These are phyloP conservation scores for Cecropterus lyciades DNA, from an alignment of 1,140 invertebrate genomes.

Conservation along the genomic window DNA sequence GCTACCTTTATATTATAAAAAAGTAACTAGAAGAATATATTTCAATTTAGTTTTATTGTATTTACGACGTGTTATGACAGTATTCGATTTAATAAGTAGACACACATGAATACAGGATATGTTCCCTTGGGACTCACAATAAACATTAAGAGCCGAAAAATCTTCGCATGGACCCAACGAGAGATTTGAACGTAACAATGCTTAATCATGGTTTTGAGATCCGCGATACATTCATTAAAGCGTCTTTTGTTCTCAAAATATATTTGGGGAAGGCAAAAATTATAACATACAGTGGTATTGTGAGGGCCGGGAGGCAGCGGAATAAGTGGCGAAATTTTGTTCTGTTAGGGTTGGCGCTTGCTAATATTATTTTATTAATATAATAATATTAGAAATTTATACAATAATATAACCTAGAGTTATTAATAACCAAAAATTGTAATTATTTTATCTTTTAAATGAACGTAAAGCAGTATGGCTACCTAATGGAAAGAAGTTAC, in stretches of 20 bases:
- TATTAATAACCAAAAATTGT: too few species aligned
- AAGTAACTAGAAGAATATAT: too few species aligned
- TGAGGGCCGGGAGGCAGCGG: slow-evolving; percentile 59
- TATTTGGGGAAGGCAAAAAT: slow-evolving; percentile 82
- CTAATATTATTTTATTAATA: slow-evolving; percentile 11
- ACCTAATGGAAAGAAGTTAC: too few species aligned
- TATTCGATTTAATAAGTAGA: neutral
- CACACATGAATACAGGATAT: neutral
- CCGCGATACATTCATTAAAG: slow-evolving; percentile 79
- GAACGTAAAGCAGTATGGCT: too few species aligned
- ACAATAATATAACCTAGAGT: too few species aligned
- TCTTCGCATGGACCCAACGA: slow-evolving; percentile 40
- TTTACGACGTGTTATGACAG: too few species aligned
- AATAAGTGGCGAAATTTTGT: slow-evolving; percentile 68
- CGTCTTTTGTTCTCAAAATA: slow-evolving; percentile 76
- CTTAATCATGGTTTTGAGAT: slow-evolving; percentile 77
- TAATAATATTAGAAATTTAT: too few species aligned
- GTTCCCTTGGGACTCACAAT: slow-evolving; percentile 2
- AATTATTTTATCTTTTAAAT: too few species aligned
- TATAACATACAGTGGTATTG: slow-evolving; percentile 79
- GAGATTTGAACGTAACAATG: slow-evolving; percentile 67
- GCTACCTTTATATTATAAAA: too few species aligned
- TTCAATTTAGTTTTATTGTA: too few species aligned
- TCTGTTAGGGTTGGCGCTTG: slow-evolving; percentile 55
- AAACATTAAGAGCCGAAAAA: slow-evolving; percentile 43